These are phyloP conservation scores for Illadopsis cleaveri DNA, from an alignment of 2,113 vertebrate species.

Conservation along the genomic window DNA sequence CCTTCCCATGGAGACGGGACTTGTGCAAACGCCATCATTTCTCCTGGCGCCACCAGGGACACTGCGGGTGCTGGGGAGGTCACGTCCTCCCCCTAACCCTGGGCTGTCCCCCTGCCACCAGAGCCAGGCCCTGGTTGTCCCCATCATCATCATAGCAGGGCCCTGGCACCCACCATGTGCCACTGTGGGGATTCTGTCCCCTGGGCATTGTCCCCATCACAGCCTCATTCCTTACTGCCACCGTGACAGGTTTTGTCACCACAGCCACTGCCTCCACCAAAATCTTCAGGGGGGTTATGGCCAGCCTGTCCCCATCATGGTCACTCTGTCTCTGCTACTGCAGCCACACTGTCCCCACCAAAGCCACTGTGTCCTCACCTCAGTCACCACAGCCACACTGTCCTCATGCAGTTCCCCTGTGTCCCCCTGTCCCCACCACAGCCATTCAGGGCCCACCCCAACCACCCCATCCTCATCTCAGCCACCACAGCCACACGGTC, in stretches of 20 bases:
- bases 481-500: background rate
- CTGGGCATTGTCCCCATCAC: background rate
- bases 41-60: background rate
- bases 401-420: too few relatives aligned
- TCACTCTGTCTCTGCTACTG: background rate
- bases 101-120: background rate
- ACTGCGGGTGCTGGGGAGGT: background rate
- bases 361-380: background rate
- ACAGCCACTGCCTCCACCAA: background rate
- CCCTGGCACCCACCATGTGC: rapidly evolving
- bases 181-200: background rate
- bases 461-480: background rate
- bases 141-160: background rate
- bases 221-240: background rate
- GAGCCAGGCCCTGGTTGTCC: background rate
- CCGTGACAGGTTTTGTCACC: rapidly evolving
- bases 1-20: constrained; percentile 10
- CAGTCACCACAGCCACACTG: rapidly evolving
- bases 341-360: background rate
- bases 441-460: background rate
- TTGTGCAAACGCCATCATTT: background rate
- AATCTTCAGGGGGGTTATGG: background rate
- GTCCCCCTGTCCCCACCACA: background rate
- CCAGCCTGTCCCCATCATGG: background rate
- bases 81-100: background rate